Base-by-base conservation (phyloP, 2,888 invertebrate genomes). In the Marasmarcha lunaedactyla region DNA sequence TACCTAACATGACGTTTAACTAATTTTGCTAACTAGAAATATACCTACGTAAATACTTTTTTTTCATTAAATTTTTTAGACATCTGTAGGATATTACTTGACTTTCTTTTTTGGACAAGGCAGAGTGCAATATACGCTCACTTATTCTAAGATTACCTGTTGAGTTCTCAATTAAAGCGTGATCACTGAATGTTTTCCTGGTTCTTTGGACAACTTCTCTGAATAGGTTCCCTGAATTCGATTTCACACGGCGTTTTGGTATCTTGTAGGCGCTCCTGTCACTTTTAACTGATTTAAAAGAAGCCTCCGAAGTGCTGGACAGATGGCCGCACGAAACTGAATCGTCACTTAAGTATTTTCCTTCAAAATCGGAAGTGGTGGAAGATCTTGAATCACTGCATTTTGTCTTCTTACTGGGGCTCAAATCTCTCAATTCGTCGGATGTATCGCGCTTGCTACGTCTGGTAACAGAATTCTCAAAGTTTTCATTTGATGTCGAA, bases 241-340 rank as follows among this genome's bases (percentile, higher is more conserved):
- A 74, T 55, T 70, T 73, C 39, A 62, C 43, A 39, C 71, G 57
- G 54, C 74, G 71, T 49, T 77, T 81, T 26, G 68, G 65, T 14
- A 71, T 57, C 62, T 73, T 79, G 34, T 52, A 71, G 20, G 20
- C 7, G 1, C 78, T 72, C 44, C 63, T 61, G 43, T 68, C 76
- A 41, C 73, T 81, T 41, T 63, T 68, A 12, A 72, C 51, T 1
- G 81, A 81, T 51, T 79, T 83, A 47, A 79, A 83, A 1, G 81
- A 83, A 20, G 53, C 49, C 14, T 77, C 77, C 2, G 77, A 77
- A 38, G 59, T 59, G 36, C 78, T 74, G 11, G 70, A 70, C 25
- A 71, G 40, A 14, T 54, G 56, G 43, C 57, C 59, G 1, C 63
- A 55, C 13, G 63, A 59, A n/a, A n/a, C n/a, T 25, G 25, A 38